Conservation (phyloP, 2,797 vertebrate genomes). For the Atherinosoma microstoma region DNA sequence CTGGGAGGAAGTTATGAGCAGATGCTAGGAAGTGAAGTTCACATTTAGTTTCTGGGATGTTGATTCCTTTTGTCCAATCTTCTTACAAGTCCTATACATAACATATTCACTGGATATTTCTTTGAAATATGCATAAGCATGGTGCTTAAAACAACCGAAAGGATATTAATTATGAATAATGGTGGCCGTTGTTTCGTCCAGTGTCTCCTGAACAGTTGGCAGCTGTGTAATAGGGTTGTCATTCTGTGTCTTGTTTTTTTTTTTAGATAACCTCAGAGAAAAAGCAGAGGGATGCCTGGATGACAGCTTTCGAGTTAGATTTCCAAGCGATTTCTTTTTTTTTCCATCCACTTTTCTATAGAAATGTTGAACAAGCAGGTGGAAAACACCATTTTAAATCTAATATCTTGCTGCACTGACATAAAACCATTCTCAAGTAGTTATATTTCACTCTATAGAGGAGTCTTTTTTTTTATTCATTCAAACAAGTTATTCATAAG, state of each 20-base stretch:
- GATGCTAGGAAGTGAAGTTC: constrained; percentile 49
- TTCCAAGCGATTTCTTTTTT: constrained; percentile 8
- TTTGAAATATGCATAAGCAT: constrained; percentile 80
- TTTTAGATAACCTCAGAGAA: constrained; percentile 28
- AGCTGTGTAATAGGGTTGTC: constrained; percentile 59
- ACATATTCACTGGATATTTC: constrained; percentile 78
- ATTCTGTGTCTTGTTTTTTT: constrained; percentile 30
- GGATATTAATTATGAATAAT: constrained; percentile 80
- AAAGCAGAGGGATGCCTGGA: constrained; percentile 18
- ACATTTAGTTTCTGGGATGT: constrained; percentile 61
- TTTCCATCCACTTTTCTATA: not conserved
- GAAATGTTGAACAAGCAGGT: constrained; percentile 32
- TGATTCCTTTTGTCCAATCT: constrained; percentile 71
- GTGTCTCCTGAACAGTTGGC: constrained; percentile 70
- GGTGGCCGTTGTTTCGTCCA: constrained; percentile 66
- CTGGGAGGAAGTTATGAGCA: constrained; percentile 45
- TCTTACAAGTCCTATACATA: constrained; percentile 72
- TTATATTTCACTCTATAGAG: not conserved
- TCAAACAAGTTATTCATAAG: constrained; percentile 13
- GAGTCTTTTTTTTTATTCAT: constrained; percentile 5
- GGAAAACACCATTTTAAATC: constrained; percentile 26
- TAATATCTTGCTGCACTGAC: not conserved
- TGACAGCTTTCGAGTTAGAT: constrained; percentile 45
- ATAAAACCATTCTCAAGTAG: constrained; percentile 1
- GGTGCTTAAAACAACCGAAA: constrained; percentile 75